phyloP scores from a whole-genome alignment of 1,140 invertebrate species.

The Condylostylus longicornis region DNA sequence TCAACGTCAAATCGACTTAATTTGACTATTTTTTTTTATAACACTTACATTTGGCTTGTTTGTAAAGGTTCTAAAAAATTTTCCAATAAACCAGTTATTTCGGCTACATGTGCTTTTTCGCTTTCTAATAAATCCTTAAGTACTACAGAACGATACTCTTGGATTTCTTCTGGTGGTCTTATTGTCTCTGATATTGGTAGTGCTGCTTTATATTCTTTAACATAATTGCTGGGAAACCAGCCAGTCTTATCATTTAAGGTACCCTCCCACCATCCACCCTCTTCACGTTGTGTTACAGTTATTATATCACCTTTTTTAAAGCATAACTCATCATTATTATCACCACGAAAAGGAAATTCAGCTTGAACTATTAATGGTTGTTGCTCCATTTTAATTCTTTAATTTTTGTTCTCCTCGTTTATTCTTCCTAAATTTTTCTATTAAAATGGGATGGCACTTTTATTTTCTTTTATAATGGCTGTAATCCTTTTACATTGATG shows the following conservation, averaged over 20 bases:
- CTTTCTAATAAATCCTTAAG: constrained; percentile 86
- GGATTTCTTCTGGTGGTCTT: constrained; percentile 46
- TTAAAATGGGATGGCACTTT: no score
- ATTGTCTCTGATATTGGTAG: constrained; percentile 35
- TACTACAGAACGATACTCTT: constrained; percentile 68
- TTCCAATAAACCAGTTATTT: constrained; percentile 68
- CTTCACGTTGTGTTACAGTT: constrained; percentile 78
- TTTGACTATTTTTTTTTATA: no score
- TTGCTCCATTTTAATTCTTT: no score
- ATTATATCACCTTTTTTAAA: constrained; percentile 95
- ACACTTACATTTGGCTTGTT: constrained; percentile 72
- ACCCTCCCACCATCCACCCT: constrained; percentile 97
- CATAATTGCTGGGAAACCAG: constrained; percentile 98
- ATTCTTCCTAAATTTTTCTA: no score
- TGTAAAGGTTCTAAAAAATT: constrained; percentile 75
- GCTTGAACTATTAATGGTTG: constrained; percentile 70
- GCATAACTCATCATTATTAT: constrained; percentile 93
- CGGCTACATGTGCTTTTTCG: constrained; percentile 74
- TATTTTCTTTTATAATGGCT: no score
- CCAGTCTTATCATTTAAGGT: constrained; percentile 86
- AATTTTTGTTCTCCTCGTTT: no score
- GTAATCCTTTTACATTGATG: no score
- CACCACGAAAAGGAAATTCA: constrained; percentile 82
- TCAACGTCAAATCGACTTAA: no score
- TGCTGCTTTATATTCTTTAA: constrained; percentile 67